These are phyloP conservation scores for Amyelois transitella DNA, from an alignment of 1,140 invertebrate genomes.

Conservation along the genomic window DNA sequence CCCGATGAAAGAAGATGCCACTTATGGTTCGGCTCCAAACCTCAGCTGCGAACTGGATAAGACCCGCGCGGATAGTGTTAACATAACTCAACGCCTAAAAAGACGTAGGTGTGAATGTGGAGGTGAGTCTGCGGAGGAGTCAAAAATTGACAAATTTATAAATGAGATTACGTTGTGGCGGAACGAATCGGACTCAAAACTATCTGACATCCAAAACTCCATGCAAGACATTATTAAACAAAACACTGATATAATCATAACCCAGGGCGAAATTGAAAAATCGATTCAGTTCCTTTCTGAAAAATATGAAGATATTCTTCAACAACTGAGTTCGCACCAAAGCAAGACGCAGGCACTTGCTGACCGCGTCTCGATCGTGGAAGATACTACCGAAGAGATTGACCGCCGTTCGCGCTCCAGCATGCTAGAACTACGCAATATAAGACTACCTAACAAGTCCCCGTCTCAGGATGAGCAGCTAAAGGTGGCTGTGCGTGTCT, in stretches of 20 bases:
- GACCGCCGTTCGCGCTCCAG: neutral
- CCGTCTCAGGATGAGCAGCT: neutral
- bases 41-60: too few species aligned
- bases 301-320: neutral
- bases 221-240: neutral
- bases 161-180: neutral
- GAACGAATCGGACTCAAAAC: neutral
- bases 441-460: neutral
- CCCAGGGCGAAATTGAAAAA: constrained; percentile 1
- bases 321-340: neutral
- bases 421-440: neutral
- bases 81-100: neutral
- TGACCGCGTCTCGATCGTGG: neutral
- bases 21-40: too few species aligned
- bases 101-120: neutral
- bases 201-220: neutral
- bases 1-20: too few species aligned
- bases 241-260: neutral
- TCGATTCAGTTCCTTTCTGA: neutral
- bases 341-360: neutral
- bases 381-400: neutral
- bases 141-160: constrained; percentile 1
- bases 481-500: neutral
- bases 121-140: neutral
- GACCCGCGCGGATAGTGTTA: too few species aligned